Evolutionary conservation across 2,888 invertebrate species (phyloP).

Genomic region (Graphium colonna): DNA sequence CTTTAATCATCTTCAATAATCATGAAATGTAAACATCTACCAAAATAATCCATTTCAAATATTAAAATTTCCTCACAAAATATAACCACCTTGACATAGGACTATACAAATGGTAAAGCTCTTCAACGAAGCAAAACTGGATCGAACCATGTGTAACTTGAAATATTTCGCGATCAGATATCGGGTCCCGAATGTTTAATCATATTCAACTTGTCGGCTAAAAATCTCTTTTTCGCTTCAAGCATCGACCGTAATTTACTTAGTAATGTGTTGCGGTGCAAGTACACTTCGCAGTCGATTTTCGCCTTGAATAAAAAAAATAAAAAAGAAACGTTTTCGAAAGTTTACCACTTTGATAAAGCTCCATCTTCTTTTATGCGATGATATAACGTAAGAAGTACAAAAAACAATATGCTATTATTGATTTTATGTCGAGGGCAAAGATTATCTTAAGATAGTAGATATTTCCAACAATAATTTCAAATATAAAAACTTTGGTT

Average conservation of each 20-base stretch:
- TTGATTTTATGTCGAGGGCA: too few relatives aligned
- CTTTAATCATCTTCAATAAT: too few relatives aligned
- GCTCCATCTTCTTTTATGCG: constrained; percentile 51
- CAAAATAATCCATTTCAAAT: too few relatives aligned
- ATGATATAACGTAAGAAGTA: constrained; percentile 11
- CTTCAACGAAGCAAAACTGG: neutral
- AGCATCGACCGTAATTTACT: constrained; percentile 51
- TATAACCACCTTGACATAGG: too few relatives aligned
- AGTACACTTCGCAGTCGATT: constrained; percentile 43
- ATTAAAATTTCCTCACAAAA: too few relatives aligned
- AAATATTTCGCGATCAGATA: constrained; percentile 4
- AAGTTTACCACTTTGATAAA: constrained; percentile 57
- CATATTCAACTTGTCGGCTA: constrained; percentile 19
- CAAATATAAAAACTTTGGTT: neutral
- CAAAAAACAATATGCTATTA: neutral
- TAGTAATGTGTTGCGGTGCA: constrained; percentile 46
- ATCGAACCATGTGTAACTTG: neutral
- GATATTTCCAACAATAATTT: neutral
- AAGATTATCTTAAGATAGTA: too few relatives aligned
- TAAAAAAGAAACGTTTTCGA: constrained; percentile 51
- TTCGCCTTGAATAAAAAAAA: constrained; percentile 39
- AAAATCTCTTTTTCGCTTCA: constrained; percentile 43
- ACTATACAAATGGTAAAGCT: too few relatives aligned
- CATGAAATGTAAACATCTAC: too few relatives aligned
- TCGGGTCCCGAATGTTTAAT: constrained; percentile 20